Base-by-base conservation (phyloP, 2,888 invertebrate genomes). In the Crossocerus cetratus region DNA sequence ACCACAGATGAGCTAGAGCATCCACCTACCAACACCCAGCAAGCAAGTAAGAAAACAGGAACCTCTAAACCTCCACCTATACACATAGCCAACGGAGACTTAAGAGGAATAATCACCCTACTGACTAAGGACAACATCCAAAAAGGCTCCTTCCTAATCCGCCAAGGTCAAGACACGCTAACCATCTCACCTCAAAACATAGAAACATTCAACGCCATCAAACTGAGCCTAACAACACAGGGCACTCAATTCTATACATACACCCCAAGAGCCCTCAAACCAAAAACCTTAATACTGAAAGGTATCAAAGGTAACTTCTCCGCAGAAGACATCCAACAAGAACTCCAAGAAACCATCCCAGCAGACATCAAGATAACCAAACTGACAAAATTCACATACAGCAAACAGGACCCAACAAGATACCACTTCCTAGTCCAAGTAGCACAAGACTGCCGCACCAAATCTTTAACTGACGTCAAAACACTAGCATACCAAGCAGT, bases 261-360 rank as follows among this genome's bases (percentile, higher is more conserved):
- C 13, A 62, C 62, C 0, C 62, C 62, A 0, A 62, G 32, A 23
- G 14, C 49, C 3, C 16, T 13, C 14, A 72, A 69, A 66, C 57
- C 43, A 20, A 66, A 53, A 53, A 45, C 22, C 16, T 1, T 62
- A 11, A 23, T 62, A 11, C 2, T 62, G 42, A 62, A 62, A 54
- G 53, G 62, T 2, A 18, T 62, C 0, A 53, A 13, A 53, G 62
- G 62, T 2, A 23, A 16, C 16, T 62, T 53, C 62, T 3, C 13
- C 13, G 16, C 2, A 22, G 44, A 62, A 0, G 53, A 62, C 1
- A 32, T 62, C 1, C 8, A 23, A 18, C 2, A 2, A 18, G 62
- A 53, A 42, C 2, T 62, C 18, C 5, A 3, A n/a, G 16, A 18
- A 1, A 1, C 32, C 2, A n/a, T 22, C 2, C n/a, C 11, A 2